Evolutionary conservation across 2,888 invertebrate genomes (phyloP).

Genomic region (Lamproptera curius): DNA sequence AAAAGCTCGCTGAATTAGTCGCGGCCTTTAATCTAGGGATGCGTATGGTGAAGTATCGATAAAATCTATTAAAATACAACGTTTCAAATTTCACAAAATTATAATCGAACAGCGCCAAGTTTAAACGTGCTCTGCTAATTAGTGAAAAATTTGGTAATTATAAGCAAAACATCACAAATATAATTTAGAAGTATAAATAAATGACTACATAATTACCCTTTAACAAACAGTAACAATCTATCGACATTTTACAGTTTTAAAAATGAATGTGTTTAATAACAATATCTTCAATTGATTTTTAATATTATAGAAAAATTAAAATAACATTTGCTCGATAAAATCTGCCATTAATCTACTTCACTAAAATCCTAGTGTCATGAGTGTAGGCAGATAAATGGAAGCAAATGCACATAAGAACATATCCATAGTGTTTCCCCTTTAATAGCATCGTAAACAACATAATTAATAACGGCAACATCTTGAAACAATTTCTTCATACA

Average conservation of each 20-base stretch:
- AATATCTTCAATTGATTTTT: neutral
- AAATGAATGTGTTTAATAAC: neutral
- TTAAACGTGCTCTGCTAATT: neutral
- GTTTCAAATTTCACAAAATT: neutral
- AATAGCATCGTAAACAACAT: too few relatives aligned
- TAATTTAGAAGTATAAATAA: slow-evolving; percentile 3
- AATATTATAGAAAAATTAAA: too few relatives aligned
- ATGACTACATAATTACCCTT: slow-evolving; percentile 1
- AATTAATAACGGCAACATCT: too few relatives aligned
- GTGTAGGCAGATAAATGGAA: too few relatives aligned
- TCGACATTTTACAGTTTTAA: neutral
- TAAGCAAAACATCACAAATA: neutral
- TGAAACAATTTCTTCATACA: too few relatives aligned
- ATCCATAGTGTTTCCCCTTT: too few relatives aligned
- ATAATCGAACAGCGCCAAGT: neutral
- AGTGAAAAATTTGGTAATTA: neutral
- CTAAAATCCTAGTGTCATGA: too few relatives aligned
- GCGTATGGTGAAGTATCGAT: neutral
- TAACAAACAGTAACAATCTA: neutral
- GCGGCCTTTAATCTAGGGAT: too few relatives aligned
- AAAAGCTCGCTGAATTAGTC: too few relatives aligned
- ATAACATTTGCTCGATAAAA: too few relatives aligned
- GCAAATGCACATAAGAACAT: too few relatives aligned
- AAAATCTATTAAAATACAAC: neutral
- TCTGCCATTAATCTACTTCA: too few relatives aligned